Conservation (phyloP, 2,113 vertebrate species). For the Melanotaenia duboulayi region DNA sequence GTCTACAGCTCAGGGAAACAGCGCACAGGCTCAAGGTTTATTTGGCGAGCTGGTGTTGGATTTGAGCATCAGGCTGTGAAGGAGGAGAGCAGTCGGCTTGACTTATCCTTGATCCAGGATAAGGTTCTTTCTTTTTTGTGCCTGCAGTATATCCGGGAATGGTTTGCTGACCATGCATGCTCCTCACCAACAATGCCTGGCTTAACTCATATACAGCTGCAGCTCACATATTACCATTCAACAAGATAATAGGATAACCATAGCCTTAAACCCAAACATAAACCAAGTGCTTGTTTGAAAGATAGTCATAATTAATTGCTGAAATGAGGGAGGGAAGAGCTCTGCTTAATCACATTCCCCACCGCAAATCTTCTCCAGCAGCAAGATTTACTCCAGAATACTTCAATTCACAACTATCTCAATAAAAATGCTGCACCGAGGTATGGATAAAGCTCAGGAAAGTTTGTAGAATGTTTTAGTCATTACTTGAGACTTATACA, state of each 20-base stretch:
- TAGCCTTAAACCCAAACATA: conserved; percentile 60
- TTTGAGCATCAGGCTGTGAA: conserved; percentile 67
- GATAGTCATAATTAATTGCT: conserved; percentile 67
- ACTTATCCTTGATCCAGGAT: conserved; percentile 68
- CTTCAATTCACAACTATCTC: conserved; percentile 12
- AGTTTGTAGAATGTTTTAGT: conserved; percentile 16
- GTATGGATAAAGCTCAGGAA: background rate
- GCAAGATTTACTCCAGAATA: conserved; percentile 7
- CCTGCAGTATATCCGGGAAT: conserved; percentile 30
- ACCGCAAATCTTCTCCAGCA: conserved; percentile 27
- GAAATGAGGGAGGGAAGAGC: conserved; percentile 43
- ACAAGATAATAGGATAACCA: conserved; percentile 45
- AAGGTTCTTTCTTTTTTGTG: conserved; percentile 13
- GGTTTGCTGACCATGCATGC: conserved; percentile 59
- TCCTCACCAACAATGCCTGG: conserved; percentile 15
- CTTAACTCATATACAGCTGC: conserved; percentile 4
- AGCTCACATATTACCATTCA: conserved; percentile 30
- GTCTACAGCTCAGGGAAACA: conserved; percentile 66
- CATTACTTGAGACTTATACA: conserved; percentile 19
- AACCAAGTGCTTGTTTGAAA: conserved; percentile 48
- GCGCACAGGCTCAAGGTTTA: conserved; percentile 64
- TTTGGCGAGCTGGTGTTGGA: conserved; percentile 65
- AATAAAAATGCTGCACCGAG: conserved; percentile 12
- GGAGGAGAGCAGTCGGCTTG: conserved; percentile 41
- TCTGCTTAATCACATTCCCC: conserved; percentile 39